These are phyloP conservation scores for Griposia aprilina DNA, from an alignment of 2,888 invertebrate genomes.

Conservation along the genomic window DNA sequence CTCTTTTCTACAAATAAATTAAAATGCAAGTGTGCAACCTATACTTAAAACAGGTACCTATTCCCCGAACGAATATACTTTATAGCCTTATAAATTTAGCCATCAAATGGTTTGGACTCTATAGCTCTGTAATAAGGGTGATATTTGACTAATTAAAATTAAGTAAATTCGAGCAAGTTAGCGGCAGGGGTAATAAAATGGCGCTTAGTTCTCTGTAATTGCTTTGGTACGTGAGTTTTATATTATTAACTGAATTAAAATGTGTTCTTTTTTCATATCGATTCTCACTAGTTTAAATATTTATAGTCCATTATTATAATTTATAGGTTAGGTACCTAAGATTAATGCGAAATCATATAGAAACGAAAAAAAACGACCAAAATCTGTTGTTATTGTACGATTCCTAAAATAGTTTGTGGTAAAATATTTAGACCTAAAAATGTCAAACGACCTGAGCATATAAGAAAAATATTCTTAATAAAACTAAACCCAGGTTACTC, in stretches of 20 bases:
- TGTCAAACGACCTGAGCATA: too few species aligned
- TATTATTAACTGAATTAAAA: conserved; percentile 70
- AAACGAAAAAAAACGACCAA: too few species aligned
- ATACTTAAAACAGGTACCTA: conserved; percentile 67
- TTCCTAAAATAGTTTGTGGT: too few species aligned
- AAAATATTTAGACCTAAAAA: too few species aligned
- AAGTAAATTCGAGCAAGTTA: conserved; percentile 68
- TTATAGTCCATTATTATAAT: conserved; percentile 5
- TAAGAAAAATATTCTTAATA: too few species aligned
- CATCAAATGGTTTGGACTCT: conserved; percentile 42
- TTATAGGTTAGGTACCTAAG: not conserved
- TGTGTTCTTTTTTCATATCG: conserved; percentile 46
- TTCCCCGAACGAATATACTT: conserved; percentile 68
- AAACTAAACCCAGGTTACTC: too few species aligned
- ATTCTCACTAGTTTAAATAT: conserved; percentile 38
- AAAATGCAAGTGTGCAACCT: conserved; percentile 71
- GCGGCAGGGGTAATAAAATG: conserved; percentile 73
- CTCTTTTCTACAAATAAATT: conserved; percentile 64
- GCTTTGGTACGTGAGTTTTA: conserved; percentile 73
- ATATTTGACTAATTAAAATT: conserved; percentile 53
- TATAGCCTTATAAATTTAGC: conserved; percentile 65
- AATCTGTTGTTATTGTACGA: too few species aligned
- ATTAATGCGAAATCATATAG: not conserved
- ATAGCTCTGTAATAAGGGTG: conserved; percentile 24
- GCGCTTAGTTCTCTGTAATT: conserved; percentile 74